Evolutionary conservation across 2,113 vertebrate species (phyloP), one percentile per base, ranked within the genome.

Genomic region (Nannobrachium achirus): DNA sequence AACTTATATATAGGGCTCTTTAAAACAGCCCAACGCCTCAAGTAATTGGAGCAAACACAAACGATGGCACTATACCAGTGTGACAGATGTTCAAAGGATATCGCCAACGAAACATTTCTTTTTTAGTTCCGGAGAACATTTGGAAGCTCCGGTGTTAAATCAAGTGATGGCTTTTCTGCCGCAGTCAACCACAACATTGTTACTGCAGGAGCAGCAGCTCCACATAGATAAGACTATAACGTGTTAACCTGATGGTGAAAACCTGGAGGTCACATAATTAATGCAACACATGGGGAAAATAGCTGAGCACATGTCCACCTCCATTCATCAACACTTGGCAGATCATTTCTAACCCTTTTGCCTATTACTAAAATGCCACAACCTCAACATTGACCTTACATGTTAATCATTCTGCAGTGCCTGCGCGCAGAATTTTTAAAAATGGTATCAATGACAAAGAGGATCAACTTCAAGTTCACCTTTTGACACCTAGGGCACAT

Each of bases 251-350:
- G 63, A 65, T 50, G 44, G 49, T 19, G 55, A 44, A 65, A 65
- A 55, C 16, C 18, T 41, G 63, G 63, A 40, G 48, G 48, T 45
- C 46, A 52, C 63, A 65, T 65, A 45, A 65, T 66, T 46, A 56
- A 56, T 53, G 50, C 13, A 15, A 56, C 40, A 33, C 25, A 19
- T 19, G 3, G 52, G 19, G 52, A 45, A 55, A 65, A 55, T 39
- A 55, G 39, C 39, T 19, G 50, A 51, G 15, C 2, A 6, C 14
- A 44, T n/a, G 39, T 44, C n/a, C 9, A 8, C 18, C 19, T 15
- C 16, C 19, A 66, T 66, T 42, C 40, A 56, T 66, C 63, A 56
- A 14, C 14, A 20, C 10, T 5, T 66, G 63, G n/a, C 19, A n/a
- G 52, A 20, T 46, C 51, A 16, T 45, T 66, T 20, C 55, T 66